phyloP scores from a whole-genome alignment of 2,113 vertebrate species.

The Actenoides lindsayi region DNA sequence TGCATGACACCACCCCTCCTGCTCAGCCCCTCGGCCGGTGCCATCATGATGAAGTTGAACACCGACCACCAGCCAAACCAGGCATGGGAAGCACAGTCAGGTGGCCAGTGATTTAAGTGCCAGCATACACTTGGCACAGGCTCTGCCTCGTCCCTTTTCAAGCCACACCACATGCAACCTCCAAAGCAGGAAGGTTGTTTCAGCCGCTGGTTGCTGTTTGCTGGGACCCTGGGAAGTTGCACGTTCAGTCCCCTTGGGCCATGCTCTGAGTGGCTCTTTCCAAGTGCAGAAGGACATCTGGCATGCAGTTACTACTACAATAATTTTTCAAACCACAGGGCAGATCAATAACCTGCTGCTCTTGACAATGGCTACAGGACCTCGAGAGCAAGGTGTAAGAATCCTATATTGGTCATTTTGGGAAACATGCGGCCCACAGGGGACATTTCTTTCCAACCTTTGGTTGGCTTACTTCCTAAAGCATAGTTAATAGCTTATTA shows the following conservation, averaged over 20 bases:
- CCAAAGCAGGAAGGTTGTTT: not conserved
- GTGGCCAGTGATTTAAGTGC: not conserved
- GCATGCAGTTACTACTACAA: not conserved
- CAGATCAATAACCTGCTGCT: not conserved
- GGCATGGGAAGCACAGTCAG: accelerated
- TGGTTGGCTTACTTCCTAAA: not conserved
- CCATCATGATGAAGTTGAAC: not conserved
- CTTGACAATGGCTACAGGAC: not conserved
- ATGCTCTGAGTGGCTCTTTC: not conserved
- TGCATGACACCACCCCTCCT: not conserved
- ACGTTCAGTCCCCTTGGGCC: not conserved
- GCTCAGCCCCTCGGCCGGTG: not conserved
- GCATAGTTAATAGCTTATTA: not conserved
- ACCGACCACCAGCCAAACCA: not conserved
- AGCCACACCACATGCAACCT: not conserved
- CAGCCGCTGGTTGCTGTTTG: not conserved
- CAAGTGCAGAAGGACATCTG: not conserved
- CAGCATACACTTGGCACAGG: not conserved
- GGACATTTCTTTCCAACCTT: not conserved
- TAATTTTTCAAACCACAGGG: not conserved
- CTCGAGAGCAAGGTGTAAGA: not conserved
- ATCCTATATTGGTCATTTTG: not conserved
- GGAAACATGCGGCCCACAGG: not conserved
- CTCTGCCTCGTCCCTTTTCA: not conserved
- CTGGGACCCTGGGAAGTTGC: not conserved